Evolutionary conservation across 2,113 vertebrate species (phyloP).

Genomic region (Bufo bufo): DNA sequence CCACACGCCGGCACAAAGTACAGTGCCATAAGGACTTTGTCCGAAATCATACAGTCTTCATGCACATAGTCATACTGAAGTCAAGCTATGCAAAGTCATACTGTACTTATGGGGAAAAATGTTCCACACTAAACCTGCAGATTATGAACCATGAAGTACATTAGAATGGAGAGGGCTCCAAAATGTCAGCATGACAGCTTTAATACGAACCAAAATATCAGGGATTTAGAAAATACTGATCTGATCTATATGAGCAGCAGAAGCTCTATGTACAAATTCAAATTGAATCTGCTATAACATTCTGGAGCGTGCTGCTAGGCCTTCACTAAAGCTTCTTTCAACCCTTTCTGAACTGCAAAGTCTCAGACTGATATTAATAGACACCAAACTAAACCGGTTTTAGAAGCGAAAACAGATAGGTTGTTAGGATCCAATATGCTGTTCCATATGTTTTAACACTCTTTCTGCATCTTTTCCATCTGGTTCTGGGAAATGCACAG

Average conservation of each 20-base stretch:
- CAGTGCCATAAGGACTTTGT: too few species aligned
- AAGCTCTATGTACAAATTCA: not conserved
- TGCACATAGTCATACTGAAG: too few species aligned
- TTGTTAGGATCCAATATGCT: slow-evolving; percentile 69
- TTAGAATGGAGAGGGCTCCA: not conserved
- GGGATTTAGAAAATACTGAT: not conserved
- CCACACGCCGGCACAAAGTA: too few species aligned
- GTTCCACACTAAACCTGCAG: not conserved
- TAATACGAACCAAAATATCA: not conserved
- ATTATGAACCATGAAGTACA: not conserved
- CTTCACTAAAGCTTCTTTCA: not conserved
- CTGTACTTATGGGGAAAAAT: not conserved
- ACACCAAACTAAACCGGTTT: slow-evolving; percentile 18
- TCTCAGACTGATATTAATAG: not conserved
- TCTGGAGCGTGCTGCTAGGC: not conserved
- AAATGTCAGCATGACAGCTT: not conserved
- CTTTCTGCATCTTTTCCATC: slow-evolving; percentile 71
- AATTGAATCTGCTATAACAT: not conserved
- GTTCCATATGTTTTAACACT: slow-evolving; percentile 73
- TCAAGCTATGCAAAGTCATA: too few species aligned
- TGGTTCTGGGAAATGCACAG: slow-evolving; percentile 73
- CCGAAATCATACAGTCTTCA: too few species aligned
- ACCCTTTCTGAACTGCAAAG: not conserved
- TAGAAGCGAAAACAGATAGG: slow-evolving; percentile 44
- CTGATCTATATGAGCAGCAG: not conserved